Evolutionary conservation across 2,797 vertebrate species (phyloP).

Genomic region (Bradypodion ventrale): DNA sequence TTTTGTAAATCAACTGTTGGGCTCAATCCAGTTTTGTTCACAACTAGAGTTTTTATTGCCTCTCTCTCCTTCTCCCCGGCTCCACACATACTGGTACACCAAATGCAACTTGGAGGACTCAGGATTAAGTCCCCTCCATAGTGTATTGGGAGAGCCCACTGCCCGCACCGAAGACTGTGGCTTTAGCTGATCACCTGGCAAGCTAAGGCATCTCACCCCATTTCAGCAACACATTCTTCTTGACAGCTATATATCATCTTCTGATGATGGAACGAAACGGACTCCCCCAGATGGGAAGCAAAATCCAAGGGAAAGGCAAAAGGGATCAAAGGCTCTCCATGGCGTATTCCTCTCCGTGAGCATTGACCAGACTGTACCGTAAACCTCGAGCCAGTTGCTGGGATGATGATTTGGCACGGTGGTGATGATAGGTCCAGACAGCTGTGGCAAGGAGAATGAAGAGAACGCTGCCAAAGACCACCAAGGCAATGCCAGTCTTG

Average conservation of each 20-base stretch:
- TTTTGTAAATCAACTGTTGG: neutral
- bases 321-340: neutral
- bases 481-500: neutral
- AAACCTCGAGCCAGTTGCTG: neutral
- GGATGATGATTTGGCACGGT: neutral
- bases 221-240: neutral
- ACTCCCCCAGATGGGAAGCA: too few species aligned
- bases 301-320: neutral
- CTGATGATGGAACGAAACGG: neutral
- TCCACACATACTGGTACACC: neutral
- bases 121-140: neutral
- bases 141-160: neutral
- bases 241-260: neutral
- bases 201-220: neutral
- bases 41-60: neutral
- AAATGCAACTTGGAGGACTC: too few species aligned
- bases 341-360: neutral
- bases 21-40: too few species aligned
- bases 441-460: neutral
- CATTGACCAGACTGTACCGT: neutral
- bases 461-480: neutral
- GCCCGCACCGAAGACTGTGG: neutral
- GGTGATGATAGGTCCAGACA: neutral
- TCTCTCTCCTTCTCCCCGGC: neutral
- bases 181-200: neutral